phyloP scores from a whole-genome alignment of 2,797 vertebrate species.

The Philypnodon macrostomus region DNA sequence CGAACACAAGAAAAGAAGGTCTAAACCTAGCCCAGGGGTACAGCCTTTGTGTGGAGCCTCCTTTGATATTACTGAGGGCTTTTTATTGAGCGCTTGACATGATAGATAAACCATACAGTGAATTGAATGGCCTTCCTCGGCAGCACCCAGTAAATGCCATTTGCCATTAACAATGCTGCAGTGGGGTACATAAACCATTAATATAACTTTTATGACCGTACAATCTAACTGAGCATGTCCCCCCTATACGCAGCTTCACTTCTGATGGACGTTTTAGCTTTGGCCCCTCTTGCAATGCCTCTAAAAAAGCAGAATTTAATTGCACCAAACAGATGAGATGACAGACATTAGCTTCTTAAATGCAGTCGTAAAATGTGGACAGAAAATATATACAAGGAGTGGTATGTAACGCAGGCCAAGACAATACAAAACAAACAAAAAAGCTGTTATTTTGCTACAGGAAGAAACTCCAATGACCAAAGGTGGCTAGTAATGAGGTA shows the following conservation, averaged over 20 bases:
- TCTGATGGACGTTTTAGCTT: conserved; percentile 65
- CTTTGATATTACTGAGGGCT: conserved; percentile 76
- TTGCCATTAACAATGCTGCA: conserved; percentile 80
- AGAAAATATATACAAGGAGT: conserved; percentile 50
- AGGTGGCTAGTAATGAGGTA: too few species aligned
- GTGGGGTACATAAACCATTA: conserved; percentile 79
- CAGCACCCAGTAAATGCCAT: conserved; percentile 78
- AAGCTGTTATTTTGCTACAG: conserved; percentile 27
- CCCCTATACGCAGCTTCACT: conserved; percentile 46
- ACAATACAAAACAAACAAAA: conserved; percentile 47
- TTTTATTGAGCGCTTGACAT: conserved; percentile 80
- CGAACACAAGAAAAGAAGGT: conserved; percentile 72
- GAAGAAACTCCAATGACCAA: too few species aligned
- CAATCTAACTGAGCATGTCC: conserved; percentile 75
- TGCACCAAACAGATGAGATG: conserved; percentile 75
- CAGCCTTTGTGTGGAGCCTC: conserved; percentile 71
- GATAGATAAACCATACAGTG: conserved; percentile 79
- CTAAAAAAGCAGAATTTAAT: conserved; percentile 74
- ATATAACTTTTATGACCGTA: conserved; percentile 76
- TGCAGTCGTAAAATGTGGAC: conserved; percentile 64
- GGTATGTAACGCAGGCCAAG: conserved; percentile 52
- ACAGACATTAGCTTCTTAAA: conserved; percentile 75
- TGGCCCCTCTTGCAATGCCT: conserved; percentile 60
- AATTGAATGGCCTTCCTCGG: conserved; percentile 74
- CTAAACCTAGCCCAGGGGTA: conserved; percentile 76